phyloP scores from a whole-genome alignment of 2,888 invertebrate genomes.

The Clivina fossor region DNA sequence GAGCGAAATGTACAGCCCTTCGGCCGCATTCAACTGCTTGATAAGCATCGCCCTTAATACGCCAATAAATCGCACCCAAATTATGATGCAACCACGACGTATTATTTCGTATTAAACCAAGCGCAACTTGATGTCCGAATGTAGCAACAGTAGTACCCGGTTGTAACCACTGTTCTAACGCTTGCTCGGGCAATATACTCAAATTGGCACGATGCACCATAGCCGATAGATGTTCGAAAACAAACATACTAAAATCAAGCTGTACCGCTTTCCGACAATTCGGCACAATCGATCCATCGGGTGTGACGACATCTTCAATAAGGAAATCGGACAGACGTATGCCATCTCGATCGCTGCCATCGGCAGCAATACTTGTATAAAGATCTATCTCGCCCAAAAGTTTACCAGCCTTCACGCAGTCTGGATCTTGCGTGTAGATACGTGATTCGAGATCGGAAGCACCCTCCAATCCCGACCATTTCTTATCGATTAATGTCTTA shows the following conservation, averaged over 20 bases:
- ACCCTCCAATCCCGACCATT: constrained; percentile 60
- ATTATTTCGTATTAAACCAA: constrained; percentile 64
- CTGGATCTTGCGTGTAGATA: constrained; percentile 61
- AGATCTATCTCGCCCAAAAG: constrained; percentile 68
- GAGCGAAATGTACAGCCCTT: constrained; percentile 72
- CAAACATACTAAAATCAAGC: constrained; percentile 63
- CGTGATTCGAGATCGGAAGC: constrained; percentile 64
- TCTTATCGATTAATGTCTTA: constrained; percentile 64
- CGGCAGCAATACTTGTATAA: constrained; percentile 62
- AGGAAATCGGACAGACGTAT: constrained; percentile 49
- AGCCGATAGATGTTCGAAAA: constrained; percentile 66
- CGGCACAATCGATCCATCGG: constrained; percentile 54
- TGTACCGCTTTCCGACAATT: constrained; percentile 65
- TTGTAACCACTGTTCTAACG: constrained; percentile 53
- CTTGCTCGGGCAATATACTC: constrained; percentile 56
- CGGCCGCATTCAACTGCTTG: constrained; percentile 79
- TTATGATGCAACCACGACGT: constrained; percentile 81
- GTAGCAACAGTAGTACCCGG: constrained; percentile 51
- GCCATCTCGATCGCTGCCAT: constrained; percentile 58
- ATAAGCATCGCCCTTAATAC: constrained; percentile 71
- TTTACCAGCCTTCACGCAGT: constrained; percentile 67
- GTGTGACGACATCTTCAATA: constrained; percentile 42
- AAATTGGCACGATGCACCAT: constrained; percentile 57
- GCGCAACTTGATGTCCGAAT: constrained; percentile 66
- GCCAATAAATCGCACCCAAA: constrained; percentile 78